Conservation (phyloP, 2,797 vertebrate genomes). For the Corythornis leucogaster region DNA sequence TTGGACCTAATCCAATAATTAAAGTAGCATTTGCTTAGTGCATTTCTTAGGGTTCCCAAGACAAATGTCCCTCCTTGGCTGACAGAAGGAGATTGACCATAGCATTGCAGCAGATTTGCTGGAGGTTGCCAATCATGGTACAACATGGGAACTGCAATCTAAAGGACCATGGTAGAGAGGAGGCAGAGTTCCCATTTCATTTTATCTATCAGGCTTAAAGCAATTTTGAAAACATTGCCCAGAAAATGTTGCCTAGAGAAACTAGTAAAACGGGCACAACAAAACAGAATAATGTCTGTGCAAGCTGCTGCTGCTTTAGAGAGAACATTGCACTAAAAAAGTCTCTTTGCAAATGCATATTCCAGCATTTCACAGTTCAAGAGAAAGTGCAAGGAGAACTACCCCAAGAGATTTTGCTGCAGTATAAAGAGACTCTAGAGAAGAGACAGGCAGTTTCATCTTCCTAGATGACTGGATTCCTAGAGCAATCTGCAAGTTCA, state of each 20-base stretch:
- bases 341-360: not conserved
- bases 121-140: not conserved
- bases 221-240: not conserved
- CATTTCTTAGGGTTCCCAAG: not conserved
- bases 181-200: not conserved
- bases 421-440: not conserved
- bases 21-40: not conserved
- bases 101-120: not conserved
- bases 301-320: not conserved
- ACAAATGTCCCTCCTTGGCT: not conserved
- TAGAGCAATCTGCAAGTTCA: not conserved
- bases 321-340: not conserved
- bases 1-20: not conserved
- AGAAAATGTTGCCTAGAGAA: not conserved
- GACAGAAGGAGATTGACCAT: not conserved
- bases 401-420: not conserved
- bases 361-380: constrained; percentile 8
- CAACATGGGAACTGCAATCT: not conserved
- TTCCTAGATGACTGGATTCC: not conserved
- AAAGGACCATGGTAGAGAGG: not conserved
- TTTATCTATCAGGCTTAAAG: not conserved
- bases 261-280: not conserved
- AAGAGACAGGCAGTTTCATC: not conserved
- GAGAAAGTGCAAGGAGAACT: not conserved
- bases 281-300: not conserved